These are phyloP conservation scores for Epinotia bilunana DNA, from an alignment of 2,888 invertebrate genomes.

Conservation along the genomic window DNA sequence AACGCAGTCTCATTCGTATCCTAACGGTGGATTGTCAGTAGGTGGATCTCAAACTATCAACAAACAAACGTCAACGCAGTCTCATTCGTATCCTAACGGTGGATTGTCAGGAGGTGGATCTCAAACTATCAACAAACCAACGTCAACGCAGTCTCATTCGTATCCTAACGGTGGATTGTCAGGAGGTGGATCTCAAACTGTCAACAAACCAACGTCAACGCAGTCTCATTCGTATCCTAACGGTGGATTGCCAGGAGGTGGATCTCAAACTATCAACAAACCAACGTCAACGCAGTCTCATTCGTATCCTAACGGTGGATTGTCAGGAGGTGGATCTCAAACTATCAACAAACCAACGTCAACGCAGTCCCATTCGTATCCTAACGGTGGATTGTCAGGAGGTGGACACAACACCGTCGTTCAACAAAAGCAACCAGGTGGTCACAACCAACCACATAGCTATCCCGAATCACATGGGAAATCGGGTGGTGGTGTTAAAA, in stretches of 20 bases:
- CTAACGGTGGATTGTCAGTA: neutral
- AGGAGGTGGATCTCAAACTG: neutral
- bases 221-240: neutral
- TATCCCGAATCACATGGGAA: neutral
- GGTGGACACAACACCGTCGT: neutral
- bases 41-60: no score
- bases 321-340: neutral
- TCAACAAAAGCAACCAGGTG: no score
- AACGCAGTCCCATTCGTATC: neutral
- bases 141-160: neutral
- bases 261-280: no score
- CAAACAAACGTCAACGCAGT: no score
- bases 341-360: neutral
- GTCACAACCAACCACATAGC: neutral
- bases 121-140: neutral
- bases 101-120: neutral
- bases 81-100: neutral
- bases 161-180: neutral
- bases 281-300: no score
- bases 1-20: neutral
- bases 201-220: neutral
- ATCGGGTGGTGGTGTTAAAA: constrained; percentile 18
- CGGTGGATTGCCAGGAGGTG: neutral
- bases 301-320: neutral
- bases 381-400: neutral